Evolutionary conservation across 2,888 invertebrate species (phyloP).

Genomic region (Prionchulus punctatus): DNA sequence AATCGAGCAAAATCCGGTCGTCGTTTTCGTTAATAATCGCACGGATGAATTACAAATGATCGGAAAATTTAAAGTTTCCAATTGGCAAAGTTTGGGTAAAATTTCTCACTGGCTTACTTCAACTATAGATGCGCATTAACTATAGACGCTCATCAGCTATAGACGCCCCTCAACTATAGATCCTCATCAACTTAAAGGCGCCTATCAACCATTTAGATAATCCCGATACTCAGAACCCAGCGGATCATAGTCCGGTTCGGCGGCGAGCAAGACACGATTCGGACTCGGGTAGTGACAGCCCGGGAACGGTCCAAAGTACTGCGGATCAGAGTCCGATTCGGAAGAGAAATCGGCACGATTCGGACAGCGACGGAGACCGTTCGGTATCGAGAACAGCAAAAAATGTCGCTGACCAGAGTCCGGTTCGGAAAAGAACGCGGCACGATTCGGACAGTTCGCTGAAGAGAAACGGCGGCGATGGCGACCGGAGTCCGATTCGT

Average conservation of each 20-base stretch:
- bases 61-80: neutral
- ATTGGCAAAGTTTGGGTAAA: neutral
- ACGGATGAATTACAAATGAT: neutral
- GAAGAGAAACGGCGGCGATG: too few species aligned
- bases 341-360: neutral
- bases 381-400: too few species aligned
- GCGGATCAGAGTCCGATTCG: neutral
- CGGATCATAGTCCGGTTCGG: neutral
- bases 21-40: neutral
- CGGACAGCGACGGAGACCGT: too few species aligned
- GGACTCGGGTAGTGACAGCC: neutral
- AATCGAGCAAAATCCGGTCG: neutral
- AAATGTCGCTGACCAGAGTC: too few species aligned
- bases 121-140: too few species aligned
- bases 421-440: too few species aligned
- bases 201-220: neutral
- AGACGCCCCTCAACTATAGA: too few species aligned
- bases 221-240: neutral
- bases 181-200: too few species aligned
- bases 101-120: too few species aligned
- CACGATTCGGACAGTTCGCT: neutral
- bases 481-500: too few species aligned
- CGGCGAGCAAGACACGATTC: neutral
- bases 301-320: neutral
- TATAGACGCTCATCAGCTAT: too few species aligned